These are phyloP conservation scores for Clusia tigrina DNA, from an alignment of 2,888 invertebrate species.

Conservation along the genomic window DNA sequence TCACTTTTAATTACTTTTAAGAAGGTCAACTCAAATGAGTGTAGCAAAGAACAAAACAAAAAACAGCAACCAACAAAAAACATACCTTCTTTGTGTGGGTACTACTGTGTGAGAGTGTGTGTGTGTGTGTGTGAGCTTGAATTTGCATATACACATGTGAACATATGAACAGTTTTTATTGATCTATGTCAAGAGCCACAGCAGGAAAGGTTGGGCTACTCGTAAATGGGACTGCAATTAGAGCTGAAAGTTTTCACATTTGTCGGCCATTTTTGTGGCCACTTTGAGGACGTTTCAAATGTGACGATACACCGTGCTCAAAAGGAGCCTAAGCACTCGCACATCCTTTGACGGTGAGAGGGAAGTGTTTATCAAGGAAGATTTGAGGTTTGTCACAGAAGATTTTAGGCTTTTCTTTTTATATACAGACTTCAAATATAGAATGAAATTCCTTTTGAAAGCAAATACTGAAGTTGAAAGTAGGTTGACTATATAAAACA, in stretches of 20 bases:
- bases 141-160: too few species aligned
- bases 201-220: constrained; percentile 7
- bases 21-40: constrained; percentile 53
- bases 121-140: constrained; percentile 33
- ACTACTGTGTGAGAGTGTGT: constrained; percentile 10
- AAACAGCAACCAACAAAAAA: background rate
- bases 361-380: too few species aligned
- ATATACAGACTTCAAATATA: too few species aligned
- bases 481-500: too few species aligned
- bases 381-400: too few species aligned
- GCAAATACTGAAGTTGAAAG: too few species aligned
- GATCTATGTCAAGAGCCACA: background rate
- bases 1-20: constrained; percentile 60
- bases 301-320: too few species aligned
- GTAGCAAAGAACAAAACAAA: background rate
- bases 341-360: too few species aligned
- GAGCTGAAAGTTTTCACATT: constrained; percentile 44
- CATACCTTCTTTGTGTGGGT: constrained; percentile 19
- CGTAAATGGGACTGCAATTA: constrained; percentile 40
- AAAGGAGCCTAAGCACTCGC: too few species aligned
- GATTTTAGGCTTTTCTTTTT: too few species aligned
- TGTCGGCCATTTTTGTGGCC: constrained; percentile 38
- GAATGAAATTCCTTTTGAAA: too few species aligned
- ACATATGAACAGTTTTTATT: constrained; percentile 1
- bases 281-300: too few species aligned